Evolutionary conservation across 2,888 invertebrate species (phyloP).

Genomic region (Strigamia crassipes): DNA sequence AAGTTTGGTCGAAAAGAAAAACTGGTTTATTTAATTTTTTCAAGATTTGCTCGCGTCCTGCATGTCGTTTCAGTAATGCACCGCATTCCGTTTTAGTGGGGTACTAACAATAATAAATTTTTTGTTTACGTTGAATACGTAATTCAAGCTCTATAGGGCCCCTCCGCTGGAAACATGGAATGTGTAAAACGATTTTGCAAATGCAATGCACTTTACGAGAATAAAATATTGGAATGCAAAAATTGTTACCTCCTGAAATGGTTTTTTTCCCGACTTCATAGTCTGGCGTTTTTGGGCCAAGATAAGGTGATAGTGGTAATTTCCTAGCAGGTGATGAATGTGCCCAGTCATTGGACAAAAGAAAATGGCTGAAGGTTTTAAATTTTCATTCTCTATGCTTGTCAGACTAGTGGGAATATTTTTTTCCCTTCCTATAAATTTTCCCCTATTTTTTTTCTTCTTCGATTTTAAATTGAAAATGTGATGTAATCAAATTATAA

Average conservation of each 20-base stretch:
- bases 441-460: neutral
- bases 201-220: neutral
- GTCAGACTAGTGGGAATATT: constrained; percentile 34
- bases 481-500: neutral
- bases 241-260: constrained; percentile 28
- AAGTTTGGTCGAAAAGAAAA: no score
- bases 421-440: constrained; percentile 12
- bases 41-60: no score
- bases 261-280: neutral
- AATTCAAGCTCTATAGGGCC: neutral
- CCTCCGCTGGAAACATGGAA: neutral
- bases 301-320: constrained; percentile 42
- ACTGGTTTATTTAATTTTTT: no score
- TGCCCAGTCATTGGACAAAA: constrained; percentile 42
- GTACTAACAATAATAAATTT: neutral
- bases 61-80: no score
- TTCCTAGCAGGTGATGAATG: constrained; percentile 32
- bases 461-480: constrained; percentile 4
- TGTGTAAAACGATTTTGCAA: neutral
- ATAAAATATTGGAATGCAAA: constrained; percentile 38
- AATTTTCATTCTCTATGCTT: constrained; percentile 37
- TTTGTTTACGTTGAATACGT: constrained; percentile 13
- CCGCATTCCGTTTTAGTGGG: no score
- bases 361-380: constrained; percentile 40
- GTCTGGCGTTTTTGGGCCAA: constrained; percentile 19